Conservation (phyloP, 2,797 vertebrate species). For the Orientallactaga sibirica region DNA sequence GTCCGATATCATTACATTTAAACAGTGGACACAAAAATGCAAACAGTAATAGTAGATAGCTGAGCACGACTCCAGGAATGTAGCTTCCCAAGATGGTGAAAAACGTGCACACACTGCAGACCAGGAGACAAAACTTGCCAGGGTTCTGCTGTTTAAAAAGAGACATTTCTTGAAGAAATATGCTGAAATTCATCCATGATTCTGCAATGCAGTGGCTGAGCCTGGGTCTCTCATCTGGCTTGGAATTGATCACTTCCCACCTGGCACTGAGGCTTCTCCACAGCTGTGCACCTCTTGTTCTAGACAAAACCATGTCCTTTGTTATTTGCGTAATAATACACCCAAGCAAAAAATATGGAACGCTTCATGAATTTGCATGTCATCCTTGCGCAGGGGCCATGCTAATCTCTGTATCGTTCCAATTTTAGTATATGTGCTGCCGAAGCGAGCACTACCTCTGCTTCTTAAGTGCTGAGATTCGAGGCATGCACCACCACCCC, state of each 20-base stretch:
- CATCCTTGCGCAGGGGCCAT: no score
- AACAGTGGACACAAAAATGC: constrained; percentile 97
- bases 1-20: constrained; percentile 93
- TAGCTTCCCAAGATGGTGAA: constrained; percentile 97
- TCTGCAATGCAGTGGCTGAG: constrained; percentile 92
- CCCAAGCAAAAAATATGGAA: no score
- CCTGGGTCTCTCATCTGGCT: constrained; percentile 90
- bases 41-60: constrained; percentile 93
- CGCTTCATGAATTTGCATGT: no score
- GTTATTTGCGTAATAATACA: no score
- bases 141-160: constrained; percentile 98
- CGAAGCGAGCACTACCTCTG: not conserved
- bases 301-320: no score
- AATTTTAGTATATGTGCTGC: no score
- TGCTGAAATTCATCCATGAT: constrained; percentile 92
- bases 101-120: constrained; percentile 98
- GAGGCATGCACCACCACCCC: no score
- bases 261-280: no score
- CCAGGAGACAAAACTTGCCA: constrained; percentile 98
- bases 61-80: constrained; percentile 97
- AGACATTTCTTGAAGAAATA: constrained; percentile 96
- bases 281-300: no score
- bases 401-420: no score
- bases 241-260: constrained; percentile 93
- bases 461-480: no score